These are phyloP conservation scores for Azemiops feae DNA, from an alignment of 2,113 vertebrate species.

Conservation along the genomic window DNA sequence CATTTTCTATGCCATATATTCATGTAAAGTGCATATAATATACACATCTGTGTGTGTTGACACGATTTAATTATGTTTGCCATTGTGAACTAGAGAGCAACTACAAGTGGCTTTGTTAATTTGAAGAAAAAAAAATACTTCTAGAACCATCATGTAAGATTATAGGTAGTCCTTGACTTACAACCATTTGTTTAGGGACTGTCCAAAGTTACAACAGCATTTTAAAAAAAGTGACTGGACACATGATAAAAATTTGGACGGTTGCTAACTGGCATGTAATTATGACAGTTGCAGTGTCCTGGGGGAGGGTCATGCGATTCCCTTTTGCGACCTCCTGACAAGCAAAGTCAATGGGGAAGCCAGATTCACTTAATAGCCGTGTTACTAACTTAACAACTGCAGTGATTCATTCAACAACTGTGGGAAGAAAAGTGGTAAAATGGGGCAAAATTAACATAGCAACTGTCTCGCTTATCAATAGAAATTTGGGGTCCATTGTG, in stretches of 20 bases:
- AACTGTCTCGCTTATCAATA: neutral
- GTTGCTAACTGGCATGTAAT: neutral
- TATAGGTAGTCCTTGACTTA: neutral
- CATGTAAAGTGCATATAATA: neutral
- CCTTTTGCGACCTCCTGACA: neutral
- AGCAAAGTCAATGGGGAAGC: neutral
- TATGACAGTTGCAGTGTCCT: neutral
- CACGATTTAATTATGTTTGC: neutral
- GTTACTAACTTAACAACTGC: neutral
- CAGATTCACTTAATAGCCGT: neutral
- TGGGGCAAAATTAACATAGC: neutral
- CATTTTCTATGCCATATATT: neutral
- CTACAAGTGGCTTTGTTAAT: neutral
- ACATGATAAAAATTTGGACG: neutral
- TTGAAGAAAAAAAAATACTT: neutral
- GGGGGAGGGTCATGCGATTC: no score
- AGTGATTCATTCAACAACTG: neutral
- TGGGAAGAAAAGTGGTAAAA: neutral
- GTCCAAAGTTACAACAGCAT: neutral
- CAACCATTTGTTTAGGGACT: neutral
- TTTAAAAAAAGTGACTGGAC: neutral
- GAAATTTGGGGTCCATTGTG: neutral
- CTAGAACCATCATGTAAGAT: neutral
- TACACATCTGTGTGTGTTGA: neutral
- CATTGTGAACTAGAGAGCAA: neutral